These are phyloP conservation scores for Todus mexicanus DNA, from an alignment of 2,797 vertebrate species.

Conservation along the genomic window DNA sequence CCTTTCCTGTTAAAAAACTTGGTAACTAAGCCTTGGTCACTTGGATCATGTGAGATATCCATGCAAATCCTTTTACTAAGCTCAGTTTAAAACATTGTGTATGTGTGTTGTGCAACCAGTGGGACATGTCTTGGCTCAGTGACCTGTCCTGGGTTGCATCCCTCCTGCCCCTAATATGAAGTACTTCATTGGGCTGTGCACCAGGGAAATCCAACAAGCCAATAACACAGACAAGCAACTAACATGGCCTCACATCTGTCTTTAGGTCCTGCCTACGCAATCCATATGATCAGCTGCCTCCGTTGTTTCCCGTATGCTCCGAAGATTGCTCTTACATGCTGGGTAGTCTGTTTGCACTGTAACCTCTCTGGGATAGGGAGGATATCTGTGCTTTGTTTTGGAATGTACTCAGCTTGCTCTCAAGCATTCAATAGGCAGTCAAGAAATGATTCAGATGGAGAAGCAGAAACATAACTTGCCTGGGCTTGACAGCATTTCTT, in stretches of 20 bases:
- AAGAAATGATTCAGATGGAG: conserved; percentile 49
- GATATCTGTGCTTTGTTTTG: conserved; percentile 51
- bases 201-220: background rate
- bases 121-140: background rate
- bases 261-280: background rate
- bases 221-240: background rate
- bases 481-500: conserved; percentile 34
- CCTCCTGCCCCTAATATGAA: background rate
- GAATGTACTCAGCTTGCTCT: conserved; percentile 38
- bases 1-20: conserved; percentile 13
- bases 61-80: background rate
- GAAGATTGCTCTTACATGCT: background rate
- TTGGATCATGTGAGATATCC: background rate
- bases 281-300: background rate
- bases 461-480: conserved; percentile 42
- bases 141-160: background rate
- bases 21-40: background rate
- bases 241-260: background rate
- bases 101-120: background rate
- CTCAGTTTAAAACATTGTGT: background rate
- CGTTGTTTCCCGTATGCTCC: accelerated
- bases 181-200: background rate
- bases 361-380: conserved; percentile 24
- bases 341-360: background rate
- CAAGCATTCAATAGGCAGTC: conserved; percentile 46